Evolutionary conservation across 2,113 vertebrate genomes (phyloP), one percentile per base, ranked within the genome.

Genomic region (Platycercus adscitus): DNA sequence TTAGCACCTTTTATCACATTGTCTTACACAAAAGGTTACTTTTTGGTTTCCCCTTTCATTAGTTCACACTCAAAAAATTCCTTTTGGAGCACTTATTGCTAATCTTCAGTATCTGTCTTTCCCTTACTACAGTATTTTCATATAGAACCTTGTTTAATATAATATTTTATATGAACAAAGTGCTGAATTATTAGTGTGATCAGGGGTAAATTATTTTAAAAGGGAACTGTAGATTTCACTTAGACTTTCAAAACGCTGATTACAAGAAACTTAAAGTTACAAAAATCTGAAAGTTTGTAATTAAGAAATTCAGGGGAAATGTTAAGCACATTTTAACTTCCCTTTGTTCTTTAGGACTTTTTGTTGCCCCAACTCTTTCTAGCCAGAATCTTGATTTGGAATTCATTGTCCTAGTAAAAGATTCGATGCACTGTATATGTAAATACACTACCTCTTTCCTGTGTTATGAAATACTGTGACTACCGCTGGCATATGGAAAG

Each of bases 1-100:
- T 94, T 95, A 96, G 69, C 92, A 94, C 92, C 94, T 97, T 95
- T 94, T 85, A 94, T 91, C 95, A 91, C 83, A 53, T 60, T 81
- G 89, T 71, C 90, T 92, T 92, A 93, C 78, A 92, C 84, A 91
- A 92, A 96, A 84, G 81, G 79, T 81, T 93, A 20, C 60, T 96
- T 90, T 93, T 93, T 81, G 56, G 44, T 83, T 95, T 91, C 82
- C 68, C 44, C 83, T 93, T 94, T 94, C 47, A 46, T 86, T 75
- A 85, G 87, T 89, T 88, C 91, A 81, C 82, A 52, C 53, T 87
- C 14, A 46, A 81, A 15, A 94, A 76, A 89, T 11, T 55, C 31
- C 37, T 55, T 81, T 87, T 80, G 58, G 60, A 94, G 53, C 58
- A 76, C 14, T 96, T 82, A 55, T 19, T 80, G 64, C 13, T 90